A percentile compares a stretch with the other conserved stretches of the same genome.
Evolutionary conservation across 2,888 invertebrate species (phyloP).

Genomic region (Drosophila longiperda): DNA sequence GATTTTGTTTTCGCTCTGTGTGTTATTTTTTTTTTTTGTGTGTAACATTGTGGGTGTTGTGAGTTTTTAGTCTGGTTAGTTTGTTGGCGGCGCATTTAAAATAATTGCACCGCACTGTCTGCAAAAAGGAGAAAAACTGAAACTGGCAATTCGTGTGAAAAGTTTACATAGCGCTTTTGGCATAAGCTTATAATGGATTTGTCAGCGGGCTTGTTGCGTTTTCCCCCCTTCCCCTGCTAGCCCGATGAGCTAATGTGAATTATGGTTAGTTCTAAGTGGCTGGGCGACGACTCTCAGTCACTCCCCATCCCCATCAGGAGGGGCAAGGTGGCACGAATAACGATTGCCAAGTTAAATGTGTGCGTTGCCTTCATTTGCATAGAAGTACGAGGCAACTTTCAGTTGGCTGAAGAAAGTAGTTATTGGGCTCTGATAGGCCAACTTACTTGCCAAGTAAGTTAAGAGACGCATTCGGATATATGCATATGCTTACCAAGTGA

Average conservation of each 20-base stretch:
- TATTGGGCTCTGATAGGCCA: conserved; percentile 8
- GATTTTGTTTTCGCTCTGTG: not conserved
- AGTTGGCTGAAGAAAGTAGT: conserved; percentile 26
- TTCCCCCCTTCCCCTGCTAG: not conserved
- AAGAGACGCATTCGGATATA: not conserved
- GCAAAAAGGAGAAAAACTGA: conserved; percentile 34
- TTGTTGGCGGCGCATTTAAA: conserved; percentile 75
- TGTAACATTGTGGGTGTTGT: not conserved
- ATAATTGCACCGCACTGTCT: conserved; percentile 69
- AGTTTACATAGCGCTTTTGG: conserved; percentile 75
- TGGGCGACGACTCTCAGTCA: conserved; percentile 12
- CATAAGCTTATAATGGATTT: conserved; percentile 79
- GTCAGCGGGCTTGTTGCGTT: conserved; percentile 66
- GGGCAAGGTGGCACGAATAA: conserved; percentile 9
- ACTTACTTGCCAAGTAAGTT: conserved; percentile 17
- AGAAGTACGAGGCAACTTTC: conserved; percentile 33
- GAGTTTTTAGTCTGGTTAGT: conserved; percentile 64
- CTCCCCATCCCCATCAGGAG: not conserved
- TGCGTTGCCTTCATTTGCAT: conserved; percentile 43
- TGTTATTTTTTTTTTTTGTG: not conserved
- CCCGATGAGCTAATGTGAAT: conserved; percentile 63
- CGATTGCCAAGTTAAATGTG: conserved; percentile 46
- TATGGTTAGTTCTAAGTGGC: conserved; percentile 64
- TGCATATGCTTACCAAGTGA: conserved; percentile 14
- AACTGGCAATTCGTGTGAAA: conserved; percentile 74